Base-by-base conservation (phyloP, 2,888 invertebrate species). In the Pandemis heparana region DNA sequence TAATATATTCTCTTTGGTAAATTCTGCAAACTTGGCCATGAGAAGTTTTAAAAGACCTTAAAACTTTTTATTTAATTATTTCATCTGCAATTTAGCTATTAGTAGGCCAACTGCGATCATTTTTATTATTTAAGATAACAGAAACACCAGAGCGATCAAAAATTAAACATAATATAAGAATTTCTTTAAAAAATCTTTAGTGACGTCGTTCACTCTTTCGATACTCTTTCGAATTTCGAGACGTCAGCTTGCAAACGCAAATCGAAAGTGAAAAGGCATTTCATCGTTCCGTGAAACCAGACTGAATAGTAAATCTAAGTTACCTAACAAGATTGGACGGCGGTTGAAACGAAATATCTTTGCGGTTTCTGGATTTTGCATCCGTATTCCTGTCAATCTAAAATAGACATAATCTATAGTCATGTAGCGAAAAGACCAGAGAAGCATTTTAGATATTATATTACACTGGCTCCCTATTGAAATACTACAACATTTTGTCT, bases 271-370 rank as follows among this genome's bases (percentile, higher is more conserved):
- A 16, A 53, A 53, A 5, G 5, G 16, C 18, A 18, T 53, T 8
- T 3, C 9, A 53, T 3, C 51, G 7, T 16, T 16, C 18, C 18
- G 16, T 53, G 51, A 7, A 16, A 53, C 9, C 18, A 53, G 9
- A 53, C 51, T 8, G 51, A 53, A 9, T 16, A 18, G 2, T 9
- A 53, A 16, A 53, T 53, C n/a, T 9, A 41, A 39, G 39, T 61
- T 61, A 32, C 23, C 23, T 32, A 61, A 61, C 61, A 10, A 61
- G 39, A 61, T 61, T 39, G 16, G 41, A 61, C 18, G 16, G 10
- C 61, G 61, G 39, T 41, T 53, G 39, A 39, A 61, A 61, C 39
- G 16, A 39, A 41, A 53, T 53, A 53, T 43, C 5, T n/a, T n/a
- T n/a, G 60, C 38, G n/a, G 61, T 39, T 61, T 61, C 9, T 7